Base-by-base conservation (phyloP, 1,140 invertebrate genomes). In the Eumaeus atala region DNA sequence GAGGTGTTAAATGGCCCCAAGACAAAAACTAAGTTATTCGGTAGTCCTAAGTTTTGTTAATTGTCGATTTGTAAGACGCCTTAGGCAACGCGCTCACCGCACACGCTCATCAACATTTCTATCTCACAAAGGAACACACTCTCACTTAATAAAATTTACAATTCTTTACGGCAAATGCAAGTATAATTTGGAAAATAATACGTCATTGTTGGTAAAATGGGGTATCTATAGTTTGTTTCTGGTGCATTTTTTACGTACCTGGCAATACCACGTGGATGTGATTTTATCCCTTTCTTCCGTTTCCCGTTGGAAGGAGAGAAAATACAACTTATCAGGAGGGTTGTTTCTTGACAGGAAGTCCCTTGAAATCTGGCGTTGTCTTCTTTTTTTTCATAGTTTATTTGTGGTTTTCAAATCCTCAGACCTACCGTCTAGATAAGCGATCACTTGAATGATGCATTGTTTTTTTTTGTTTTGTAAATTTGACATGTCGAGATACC, bases 41-140 rank as follows among this genome's bases (percentile, higher is more conserved):
- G 81, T 84, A 87, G 81, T 77, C 71, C 47, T 84, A 83, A 84
- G 77, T 72, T 77, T 80, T 78, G 84, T 84, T 87, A 84, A 87
- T 87, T 84, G 75, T 82, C 74, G 69, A 77, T 73, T 67, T 75
- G 78, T 74, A 66, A 59, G 54, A 52, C 60, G 72, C 77, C 70
- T 54, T 54, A 50, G 66, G 72, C 66, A 37, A 51, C 55, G 37
- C 56, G 60, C 33, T 54, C 62, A 58, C 58, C 62, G 67, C 60
- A 66, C 21, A 33, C 35, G 35, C 8, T 42, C 6, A 28, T 42
- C 14, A 42, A 17, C 14, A 9, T 44, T 1, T 40, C 16, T 8
- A 44, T 7, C n/a, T 14, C 3, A 6, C 17, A 28, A 28, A 9
- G 14, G 7, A 17, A 42, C 1, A 42, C 40, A 40, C n/a, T 14